These are phyloP conservation scores for Leptopilina myrica DNA, from an alignment of 2,888 invertebrate species.

Conservation along the genomic window DNA sequence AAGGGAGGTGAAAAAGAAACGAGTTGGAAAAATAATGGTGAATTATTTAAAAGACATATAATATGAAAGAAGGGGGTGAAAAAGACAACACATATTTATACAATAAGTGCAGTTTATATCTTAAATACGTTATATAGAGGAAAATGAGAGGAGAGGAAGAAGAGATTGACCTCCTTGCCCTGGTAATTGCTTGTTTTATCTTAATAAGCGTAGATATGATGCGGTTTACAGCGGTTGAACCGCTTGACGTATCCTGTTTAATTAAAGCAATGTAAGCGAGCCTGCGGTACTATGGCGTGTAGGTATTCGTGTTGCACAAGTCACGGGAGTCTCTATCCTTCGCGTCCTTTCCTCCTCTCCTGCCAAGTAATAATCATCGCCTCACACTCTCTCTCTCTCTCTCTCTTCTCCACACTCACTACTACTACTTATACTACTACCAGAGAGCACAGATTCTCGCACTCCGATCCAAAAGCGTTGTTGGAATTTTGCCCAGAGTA, in stretches of 20 bases:
- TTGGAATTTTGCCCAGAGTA: constrained; percentile 9
- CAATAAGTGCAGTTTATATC: not conserved
- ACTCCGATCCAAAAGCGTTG: not conserved
- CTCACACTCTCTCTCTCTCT: constrained; percentile 14
- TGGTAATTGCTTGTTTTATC: constrained; percentile 63
- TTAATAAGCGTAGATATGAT: constrained; percentile 62
- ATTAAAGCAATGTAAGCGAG: constrained; percentile 35
- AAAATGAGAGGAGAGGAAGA: constrained; percentile 45
- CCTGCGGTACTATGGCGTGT: constrained; percentile 30
- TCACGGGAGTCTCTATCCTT: constrained; percentile 22
- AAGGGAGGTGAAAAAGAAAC: no score
- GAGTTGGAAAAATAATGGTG: no score
- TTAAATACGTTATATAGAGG: not conserved
- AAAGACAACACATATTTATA: no score
- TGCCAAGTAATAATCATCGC: constrained; percentile 34
- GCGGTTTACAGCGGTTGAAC: constrained; percentile 56
- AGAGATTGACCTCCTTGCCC: constrained; percentile 50
- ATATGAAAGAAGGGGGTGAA: no score
- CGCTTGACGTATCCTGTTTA: constrained; percentile 38
- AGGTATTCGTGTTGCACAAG: constrained; percentile 34
- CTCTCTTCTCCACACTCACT: no score
- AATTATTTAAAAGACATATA: no score
- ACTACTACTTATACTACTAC: no score
- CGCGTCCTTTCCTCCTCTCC: constrained; percentile 9
- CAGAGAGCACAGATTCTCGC: constrained; percentile 7